These are phyloP conservation scores for Picathartes gymnocephalus DNA, from an alignment of 2,113 vertebrate species.

Conservation along the genomic window DNA sequence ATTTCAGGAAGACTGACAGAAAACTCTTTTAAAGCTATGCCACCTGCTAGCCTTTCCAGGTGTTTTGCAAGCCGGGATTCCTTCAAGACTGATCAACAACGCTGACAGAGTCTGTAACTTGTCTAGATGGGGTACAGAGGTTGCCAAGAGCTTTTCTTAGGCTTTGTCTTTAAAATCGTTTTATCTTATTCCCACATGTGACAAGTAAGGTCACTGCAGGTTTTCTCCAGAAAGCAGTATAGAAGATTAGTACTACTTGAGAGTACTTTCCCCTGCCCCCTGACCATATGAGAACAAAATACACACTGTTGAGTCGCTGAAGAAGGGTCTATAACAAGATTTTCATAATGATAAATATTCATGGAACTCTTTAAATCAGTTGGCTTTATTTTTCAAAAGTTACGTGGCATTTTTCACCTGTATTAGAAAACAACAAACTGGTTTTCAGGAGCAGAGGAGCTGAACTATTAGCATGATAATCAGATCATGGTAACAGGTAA, in stretches of 20 bases:
- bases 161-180: neutral
- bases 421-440: conserved; percentile 30
- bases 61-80: conserved; percentile 12
- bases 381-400: conserved; percentile 12
- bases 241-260: neutral
- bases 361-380: neutral
- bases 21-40: neutral
- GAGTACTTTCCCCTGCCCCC: neutral
- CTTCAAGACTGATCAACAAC: neutral
- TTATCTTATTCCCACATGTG: neutral
- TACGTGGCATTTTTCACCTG: neutral
- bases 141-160: neutral
- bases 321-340: neutral
- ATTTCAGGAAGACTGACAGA: conserved; percentile 28
- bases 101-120: neutral
- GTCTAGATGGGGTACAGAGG: neutral
- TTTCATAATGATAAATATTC: neutral
- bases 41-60: neutral
- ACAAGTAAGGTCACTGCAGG: neutral
- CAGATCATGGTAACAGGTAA: conserved; percentile 29
- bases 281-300: neutral
- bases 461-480: conserved; percentile 53
- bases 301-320: neutral
- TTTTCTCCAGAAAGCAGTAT: neutral
- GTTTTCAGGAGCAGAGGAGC: conserved; percentile 35